phyloP scores from a whole-genome alignment of 2,888 invertebrate species.

The Ceramica pisi region DNA sequence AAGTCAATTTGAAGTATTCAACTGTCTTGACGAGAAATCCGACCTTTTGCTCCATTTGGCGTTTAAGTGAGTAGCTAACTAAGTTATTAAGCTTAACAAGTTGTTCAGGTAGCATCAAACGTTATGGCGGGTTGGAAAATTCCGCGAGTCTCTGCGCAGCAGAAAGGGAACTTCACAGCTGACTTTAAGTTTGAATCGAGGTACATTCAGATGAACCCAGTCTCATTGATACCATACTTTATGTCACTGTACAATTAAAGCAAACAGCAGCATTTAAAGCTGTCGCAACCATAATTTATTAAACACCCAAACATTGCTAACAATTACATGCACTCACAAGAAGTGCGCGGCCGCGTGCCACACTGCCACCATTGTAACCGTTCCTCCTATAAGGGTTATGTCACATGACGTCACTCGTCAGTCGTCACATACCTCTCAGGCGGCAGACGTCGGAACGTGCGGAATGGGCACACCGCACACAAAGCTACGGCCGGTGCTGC shows the following conservation, averaged over 20 bases:
- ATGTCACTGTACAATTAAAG: conserved; percentile 1
- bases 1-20: neutral
- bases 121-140: too few relatives aligned
- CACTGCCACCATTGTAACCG: conserved; percentile 14
- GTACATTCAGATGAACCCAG: too few relatives aligned
- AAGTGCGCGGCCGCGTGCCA: neutral
- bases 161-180: too few relatives aligned
- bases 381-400: conserved; percentile 26
- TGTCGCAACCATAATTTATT: conserved; percentile 20
- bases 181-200: too few relatives aligned
- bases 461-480: conserved; percentile 44
- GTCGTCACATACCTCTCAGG: neutral
- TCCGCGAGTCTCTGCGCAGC: too few relatives aligned
- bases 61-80: neutral
- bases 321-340: conserved; percentile 12
- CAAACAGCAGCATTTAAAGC: neutral
- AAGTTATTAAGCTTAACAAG: too few relatives aligned
- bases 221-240: neutral
- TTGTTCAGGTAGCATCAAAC: neutral
- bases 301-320: neutral
- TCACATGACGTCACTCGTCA: conserved; percentile 36
- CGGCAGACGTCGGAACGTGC: neutral
- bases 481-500: conserved; percentile 11
- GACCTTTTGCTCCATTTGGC: neutral
- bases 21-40: neutral